A percentile compares a stretch with the other conserved stretches of the same genome.
Evolutionary conservation across 2,113 vertebrate species (phyloP).

Genomic region (Condylura cristata): DNA sequence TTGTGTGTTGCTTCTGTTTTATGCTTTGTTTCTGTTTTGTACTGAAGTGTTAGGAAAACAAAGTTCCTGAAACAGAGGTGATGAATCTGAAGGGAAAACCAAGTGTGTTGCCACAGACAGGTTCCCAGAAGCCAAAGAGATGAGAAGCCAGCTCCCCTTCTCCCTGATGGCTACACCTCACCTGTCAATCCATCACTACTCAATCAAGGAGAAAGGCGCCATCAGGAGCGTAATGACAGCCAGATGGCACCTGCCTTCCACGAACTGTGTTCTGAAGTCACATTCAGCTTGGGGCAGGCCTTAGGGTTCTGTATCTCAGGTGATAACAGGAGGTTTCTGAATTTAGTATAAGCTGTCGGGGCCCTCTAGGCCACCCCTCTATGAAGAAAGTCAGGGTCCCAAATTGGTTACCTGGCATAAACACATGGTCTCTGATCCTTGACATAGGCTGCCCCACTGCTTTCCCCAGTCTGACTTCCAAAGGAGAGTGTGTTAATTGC

Average conservation of each 20-base stretch:
- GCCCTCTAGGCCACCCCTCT: background rate
- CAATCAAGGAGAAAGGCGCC: slow-evolving; percentile 76
- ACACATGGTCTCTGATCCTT: slow-evolving; percentile 52
- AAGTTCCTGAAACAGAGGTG: slow-evolving; percentile 59
- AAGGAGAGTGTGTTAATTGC: slow-evolving; percentile 44
- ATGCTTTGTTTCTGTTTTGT: background rate
- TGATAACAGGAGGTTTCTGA: slow-evolving; percentile 76
- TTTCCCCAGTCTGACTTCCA: slow-evolving; percentile 38
- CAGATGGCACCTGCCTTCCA: slow-evolving; percentile 82
- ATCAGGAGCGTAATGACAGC: slow-evolving; percentile 80
- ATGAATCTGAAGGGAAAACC: slow-evolving; percentile 50
- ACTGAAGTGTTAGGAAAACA: background rate
- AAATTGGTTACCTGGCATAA: slow-evolving; percentile 14
- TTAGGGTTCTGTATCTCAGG: slow-evolving; percentile 27
- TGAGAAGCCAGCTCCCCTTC: slow-evolving; percentile 44
- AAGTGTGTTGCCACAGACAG: slow-evolving; percentile 44
- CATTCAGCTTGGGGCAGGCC: slow-evolving; percentile 69
- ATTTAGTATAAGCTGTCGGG: slow-evolving; percentile 71
- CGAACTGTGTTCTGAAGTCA: slow-evolving; percentile 82
- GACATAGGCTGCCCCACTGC: background rate
- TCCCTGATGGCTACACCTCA: slow-evolving; percentile 64
- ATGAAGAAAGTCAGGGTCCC: slow-evolving; percentile 59
- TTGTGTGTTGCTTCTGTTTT: background rate
- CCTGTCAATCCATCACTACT: slow-evolving; percentile 85
- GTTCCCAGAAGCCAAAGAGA: slow-evolving; percentile 58